These are phyloP conservation scores for Drosophila lutescens DNA, from an alignment of 2,888 invertebrate species.

Conservation along the genomic window DNA sequence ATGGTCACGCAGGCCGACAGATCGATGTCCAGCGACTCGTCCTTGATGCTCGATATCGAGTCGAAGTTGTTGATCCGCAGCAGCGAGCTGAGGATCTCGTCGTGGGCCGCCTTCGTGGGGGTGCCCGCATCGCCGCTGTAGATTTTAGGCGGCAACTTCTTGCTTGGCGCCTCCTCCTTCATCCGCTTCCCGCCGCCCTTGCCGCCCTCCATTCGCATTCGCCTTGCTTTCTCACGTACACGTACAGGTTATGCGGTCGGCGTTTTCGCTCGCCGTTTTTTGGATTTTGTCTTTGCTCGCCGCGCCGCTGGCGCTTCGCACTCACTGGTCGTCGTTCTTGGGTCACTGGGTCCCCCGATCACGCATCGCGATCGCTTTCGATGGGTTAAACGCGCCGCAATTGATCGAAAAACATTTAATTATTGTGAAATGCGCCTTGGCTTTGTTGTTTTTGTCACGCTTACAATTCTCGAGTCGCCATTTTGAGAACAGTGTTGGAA, in stretches of 20 bases:
- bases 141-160: constrained; percentile 83
- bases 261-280: constrained; percentile 54
- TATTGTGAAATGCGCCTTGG: constrained; percentile 83
- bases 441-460: constrained; percentile 81
- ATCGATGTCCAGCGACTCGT: constrained; percentile 84
- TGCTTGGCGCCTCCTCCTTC: constrained; percentile 83
- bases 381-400: constrained; percentile 27
- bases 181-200: constrained; percentile 74
- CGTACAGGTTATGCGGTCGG: constrained; percentile 83
- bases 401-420: constrained; percentile 58
- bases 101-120: constrained; percentile 78
- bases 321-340: constrained; percentile 40
- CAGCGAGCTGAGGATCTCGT: constrained; percentile 82
- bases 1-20: constrained; percentile 84
- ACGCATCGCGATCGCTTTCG: constrained; percentile 55
- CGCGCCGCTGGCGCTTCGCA: constrained; percentile 34
- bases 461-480: constrained; percentile 77
- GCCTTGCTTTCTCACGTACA: constrained; percentile 71
- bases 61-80: constrained; percentile 83
- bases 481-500: constrained; percentile 59
- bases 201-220: constrained; percentile 78
- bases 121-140: constrained; percentile 74
- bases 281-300: constrained; percentile 29
- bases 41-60: constrained; percentile 84
- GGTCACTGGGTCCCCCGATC: constrained; percentile 48